Conservation (phyloP, 2,888 invertebrate genomes). For the Agapetus fuscipes region DNA sequence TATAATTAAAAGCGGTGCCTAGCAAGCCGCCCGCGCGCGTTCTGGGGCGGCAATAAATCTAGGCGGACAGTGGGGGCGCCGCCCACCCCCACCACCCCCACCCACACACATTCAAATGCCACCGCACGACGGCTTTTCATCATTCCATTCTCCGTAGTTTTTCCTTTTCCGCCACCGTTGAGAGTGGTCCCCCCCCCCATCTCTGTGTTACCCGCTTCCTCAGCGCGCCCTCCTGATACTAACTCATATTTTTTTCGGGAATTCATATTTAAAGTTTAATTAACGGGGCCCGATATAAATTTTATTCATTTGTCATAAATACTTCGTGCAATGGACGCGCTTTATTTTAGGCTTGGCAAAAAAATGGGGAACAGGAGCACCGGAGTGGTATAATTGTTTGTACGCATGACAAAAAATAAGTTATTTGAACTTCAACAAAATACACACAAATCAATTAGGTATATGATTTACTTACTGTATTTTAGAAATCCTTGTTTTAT, state of each 20-base stretch:
- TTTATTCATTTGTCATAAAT: not conserved
- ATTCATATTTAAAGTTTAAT: no score
- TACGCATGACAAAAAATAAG: no score
- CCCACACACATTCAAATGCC: constrained; percentile 22
- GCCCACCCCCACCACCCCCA: constrained; percentile 31
- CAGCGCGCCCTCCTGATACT: not conserved
- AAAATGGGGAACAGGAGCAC: no score
- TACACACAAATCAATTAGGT: no score
- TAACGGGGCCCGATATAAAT: not conserved
- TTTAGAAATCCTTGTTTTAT: no score
- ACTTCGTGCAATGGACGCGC: not conserved
- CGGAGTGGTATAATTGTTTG: no score
- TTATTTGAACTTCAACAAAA: no score
- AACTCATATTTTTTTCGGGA: no score
- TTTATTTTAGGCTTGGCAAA: no score
- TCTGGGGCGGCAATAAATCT: constrained; percentile 22
- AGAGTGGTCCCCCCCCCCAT: constrained; percentile 19
- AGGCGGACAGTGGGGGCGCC: constrained; percentile 27
- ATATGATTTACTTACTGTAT: no score
- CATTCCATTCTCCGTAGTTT: constrained; percentile 25
- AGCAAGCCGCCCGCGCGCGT: constrained; percentile 22
- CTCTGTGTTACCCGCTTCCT: constrained; percentile 1
- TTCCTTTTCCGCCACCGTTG: constrained; percentile 24
- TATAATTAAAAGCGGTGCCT: constrained; percentile 62
- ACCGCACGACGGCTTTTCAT: constrained; percentile 22